phyloP scores from a whole-genome alignment of 1,140 invertebrate genomes.

The Cataglyphis hispanica region DNA sequence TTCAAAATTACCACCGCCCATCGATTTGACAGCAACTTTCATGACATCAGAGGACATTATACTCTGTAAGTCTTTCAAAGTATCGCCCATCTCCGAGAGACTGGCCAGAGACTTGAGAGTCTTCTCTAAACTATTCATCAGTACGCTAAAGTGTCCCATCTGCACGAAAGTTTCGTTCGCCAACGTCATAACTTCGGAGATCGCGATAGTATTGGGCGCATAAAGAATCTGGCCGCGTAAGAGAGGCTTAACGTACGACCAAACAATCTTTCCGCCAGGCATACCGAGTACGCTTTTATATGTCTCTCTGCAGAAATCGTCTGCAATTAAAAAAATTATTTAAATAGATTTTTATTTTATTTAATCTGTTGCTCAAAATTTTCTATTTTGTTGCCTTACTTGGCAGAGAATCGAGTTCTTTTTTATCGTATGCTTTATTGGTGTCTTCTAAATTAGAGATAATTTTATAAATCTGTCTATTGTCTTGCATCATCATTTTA shows the following conservation, averaged over 20 bases:
- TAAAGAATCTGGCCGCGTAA: slow-evolving; percentile 89
- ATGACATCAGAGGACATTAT: slow-evolving; percentile 84
- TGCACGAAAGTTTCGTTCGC: slow-evolving; percentile 88
- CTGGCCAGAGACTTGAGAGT: slow-evolving; percentile 85
- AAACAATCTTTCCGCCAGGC: slow-evolving; percentile 89
- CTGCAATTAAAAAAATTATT: slow-evolving; percentile 77
- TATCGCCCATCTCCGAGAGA: slow-evolving; percentile 84
- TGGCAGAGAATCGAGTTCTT: slow-evolving; percentile 87
- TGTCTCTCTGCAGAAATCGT: slow-evolving; percentile 88
- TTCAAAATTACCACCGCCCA: slow-evolving; percentile 76
- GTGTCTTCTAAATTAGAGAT: slow-evolving; percentile 87
- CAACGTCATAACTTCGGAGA: slow-evolving; percentile 87
- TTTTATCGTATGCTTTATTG: slow-evolving; percentile 85
- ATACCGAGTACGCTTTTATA: slow-evolving; percentile 88
- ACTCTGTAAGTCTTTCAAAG: slow-evolving; percentile 83
- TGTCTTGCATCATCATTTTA: slow-evolving; percentile 85
- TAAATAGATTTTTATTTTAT: background rate
- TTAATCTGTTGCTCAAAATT: background rate
- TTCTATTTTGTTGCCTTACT: slow-evolving; percentile 83
- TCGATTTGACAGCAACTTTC: slow-evolving; percentile 81
- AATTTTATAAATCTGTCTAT: slow-evolving; percentile 86
- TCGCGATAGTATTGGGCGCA: slow-evolving; percentile 85
- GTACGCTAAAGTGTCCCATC: slow-evolving; percentile 85
- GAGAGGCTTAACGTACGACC: slow-evolving; percentile 89
- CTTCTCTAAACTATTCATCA: slow-evolving; percentile 85